Conservation (phyloP, 2,113 vertebrate species). For the Psammodynastes pulverulentus region DNA sequence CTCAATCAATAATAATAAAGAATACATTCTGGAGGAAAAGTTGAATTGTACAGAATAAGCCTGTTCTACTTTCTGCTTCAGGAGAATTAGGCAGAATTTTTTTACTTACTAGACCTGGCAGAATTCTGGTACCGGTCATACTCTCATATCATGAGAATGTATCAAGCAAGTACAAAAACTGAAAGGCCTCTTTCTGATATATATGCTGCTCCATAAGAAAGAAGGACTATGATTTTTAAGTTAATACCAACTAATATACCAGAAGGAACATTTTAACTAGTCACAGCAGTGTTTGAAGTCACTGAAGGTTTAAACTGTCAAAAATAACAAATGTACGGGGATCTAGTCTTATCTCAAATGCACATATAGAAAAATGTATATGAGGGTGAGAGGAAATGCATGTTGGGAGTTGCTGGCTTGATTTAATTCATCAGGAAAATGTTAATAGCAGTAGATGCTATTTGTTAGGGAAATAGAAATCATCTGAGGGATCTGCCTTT, state of each 20-base stretch:
- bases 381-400: background rate
- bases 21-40: background rate
- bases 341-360: background rate
- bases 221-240: background rate
- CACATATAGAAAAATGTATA: background rate
- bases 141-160: background rate
- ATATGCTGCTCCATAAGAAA: background rate
- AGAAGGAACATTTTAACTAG: background rate
- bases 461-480: background rate
- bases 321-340: background rate
- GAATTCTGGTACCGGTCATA: background rate
- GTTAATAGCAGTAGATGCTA: background rate
- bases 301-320: background rate
- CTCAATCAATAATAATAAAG: background rate
- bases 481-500: background rate
- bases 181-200: background rate
- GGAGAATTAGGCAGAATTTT: background rate
- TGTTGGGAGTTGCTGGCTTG: background rate
- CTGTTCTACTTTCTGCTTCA: background rate
- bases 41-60: background rate
- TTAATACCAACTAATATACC: background rate
- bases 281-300: background rate
- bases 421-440: background rate
- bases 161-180: background rate
- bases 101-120: background rate